Evolutionary conservation across 2,888 invertebrate species (phyloP), one percentile per base, ranked within the genome.

Genomic region (Meta bourneti): DNA sequence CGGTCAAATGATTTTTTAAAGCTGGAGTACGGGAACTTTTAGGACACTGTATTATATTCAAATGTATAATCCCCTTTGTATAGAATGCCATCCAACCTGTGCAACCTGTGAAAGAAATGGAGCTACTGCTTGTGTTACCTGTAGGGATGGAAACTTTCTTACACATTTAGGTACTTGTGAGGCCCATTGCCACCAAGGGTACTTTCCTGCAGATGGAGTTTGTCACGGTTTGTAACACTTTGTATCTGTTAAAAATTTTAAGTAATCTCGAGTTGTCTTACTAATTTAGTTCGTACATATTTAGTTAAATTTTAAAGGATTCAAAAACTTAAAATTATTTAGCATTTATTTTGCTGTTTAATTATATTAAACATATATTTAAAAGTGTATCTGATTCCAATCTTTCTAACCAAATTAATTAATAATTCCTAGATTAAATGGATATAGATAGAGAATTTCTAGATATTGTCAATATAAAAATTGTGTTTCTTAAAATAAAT

Each of bases 81-180:
- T 51, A 91, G 91, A 89, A 84, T 91, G 91, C 11, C 88, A 91
- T 19, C 70, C 79, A 16, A 34, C 80, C 0, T 91, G 91, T 88
- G 88, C 88, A 19, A 91, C 88, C 8, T 91, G 91, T 89, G 91
- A 88, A 70, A 91, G 75, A 52, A 69, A 61, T 71, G 88, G 83
- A 19, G 88, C 88, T 13, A 91, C 80, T 52, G 48, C 84, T 16
- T 91, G 91, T 89, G 91, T 77, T 20, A 88, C 69, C 69, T 91
- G 91, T 72, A 75, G 80, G 74, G 75, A 75, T 51, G 88, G 91
- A 6, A 74, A 70, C 80, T 78, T 88, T 19, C 54, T 91, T 19
- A 88, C 91, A 74, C 91, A 91, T 70, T 74, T 91, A 48, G 91
- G 91, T 19, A 88, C 91, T n/a, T 91, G 91, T 84, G 88, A 88